A percentile compares a stretch with the other conserved stretches of the same genome.
These are phyloP conservation scores for Polyommatus iphigenia DNA, from an alignment of 2,888 invertebrate species.

Conservation along the genomic window DNA sequence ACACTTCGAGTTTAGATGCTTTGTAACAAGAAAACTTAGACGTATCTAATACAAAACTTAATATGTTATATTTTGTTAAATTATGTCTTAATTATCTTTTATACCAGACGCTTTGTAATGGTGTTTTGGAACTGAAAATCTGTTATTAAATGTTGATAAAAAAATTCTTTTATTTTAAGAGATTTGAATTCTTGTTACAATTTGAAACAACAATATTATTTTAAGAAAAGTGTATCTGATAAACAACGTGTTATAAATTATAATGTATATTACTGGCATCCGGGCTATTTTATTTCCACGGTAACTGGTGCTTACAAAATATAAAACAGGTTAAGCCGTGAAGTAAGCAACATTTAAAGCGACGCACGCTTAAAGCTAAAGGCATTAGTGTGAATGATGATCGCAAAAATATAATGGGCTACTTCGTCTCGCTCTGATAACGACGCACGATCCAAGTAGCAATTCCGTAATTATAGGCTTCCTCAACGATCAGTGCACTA, in stretches of 20 bases:
- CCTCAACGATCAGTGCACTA: conserved; percentile 48
- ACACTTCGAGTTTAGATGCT: conserved; percentile 45
- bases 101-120: conserved; percentile 10
- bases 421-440: conserved; percentile 65
- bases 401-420: conserved; percentile 61
- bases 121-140: conserved; percentile 15
- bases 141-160: conserved; percentile 21
- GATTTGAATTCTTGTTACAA: not conserved
- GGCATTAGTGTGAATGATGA: conserved; percentile 49
- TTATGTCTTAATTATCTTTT: not conserved
- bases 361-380: conserved; percentile 34
- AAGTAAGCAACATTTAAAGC: conserved; percentile 19
- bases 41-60: conserved; percentile 1
- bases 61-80: conserved; percentile 12
- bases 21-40: conserved; percentile 19
- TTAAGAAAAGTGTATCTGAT: not conserved
- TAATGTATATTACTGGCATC: not conserved
- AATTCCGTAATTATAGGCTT: conserved; percentile 56
- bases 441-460: conserved; percentile 52
- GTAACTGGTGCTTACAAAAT: not conserved
- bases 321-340: not conserved
- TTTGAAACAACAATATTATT: not conserved
- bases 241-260: not conserved
- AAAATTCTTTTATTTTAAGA: conserved; percentile 1
- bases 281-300: not conserved